Evolutionary conservation across 2,888 invertebrate species (phyloP).

Genomic region (Orthosia incerta): DNA sequence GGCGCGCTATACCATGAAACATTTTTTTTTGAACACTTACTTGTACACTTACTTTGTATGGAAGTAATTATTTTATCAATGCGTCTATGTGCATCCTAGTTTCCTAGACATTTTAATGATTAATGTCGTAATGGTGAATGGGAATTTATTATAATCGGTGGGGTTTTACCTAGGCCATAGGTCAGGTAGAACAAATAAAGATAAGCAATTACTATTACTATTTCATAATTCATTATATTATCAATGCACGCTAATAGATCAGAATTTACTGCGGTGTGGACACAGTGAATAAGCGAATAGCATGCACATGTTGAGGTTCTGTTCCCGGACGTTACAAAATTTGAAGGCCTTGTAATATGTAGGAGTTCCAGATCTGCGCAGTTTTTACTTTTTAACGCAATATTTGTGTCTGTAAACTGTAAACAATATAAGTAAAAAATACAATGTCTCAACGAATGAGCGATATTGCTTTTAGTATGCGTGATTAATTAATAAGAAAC

Average conservation of each 20-base stretch:
- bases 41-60: too few relatives aligned
- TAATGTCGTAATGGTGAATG: background rate
- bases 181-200: constrained; percentile 5
- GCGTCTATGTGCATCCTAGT: background rate
- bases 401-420: too few relatives aligned
- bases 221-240: background rate
- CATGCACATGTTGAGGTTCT: too few relatives aligned
- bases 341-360: too few relatives aligned
- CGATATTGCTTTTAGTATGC: background rate
- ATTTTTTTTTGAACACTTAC: background rate
- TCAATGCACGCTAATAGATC: background rate
- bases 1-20: background rate
- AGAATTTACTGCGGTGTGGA: background rate
- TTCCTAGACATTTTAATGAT: background rate
- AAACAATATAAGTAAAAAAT: too few relatives aligned
- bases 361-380: too few relatives aligned
- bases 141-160: background rate
- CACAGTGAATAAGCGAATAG: background rate
- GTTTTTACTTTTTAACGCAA: too few relatives aligned
- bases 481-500: background rate
- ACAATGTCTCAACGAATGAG: background rate
- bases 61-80: background rate
- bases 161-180: constrained; percentile 10
- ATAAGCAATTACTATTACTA: background rate
- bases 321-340: background rate